Percentiles rank a stretch among this genome's conserved stretches.
These are phyloP conservation scores for Plecotus auritus DNA, from an alignment of 2,113 vertebrate species.

Conservation along the genomic window DNA sequence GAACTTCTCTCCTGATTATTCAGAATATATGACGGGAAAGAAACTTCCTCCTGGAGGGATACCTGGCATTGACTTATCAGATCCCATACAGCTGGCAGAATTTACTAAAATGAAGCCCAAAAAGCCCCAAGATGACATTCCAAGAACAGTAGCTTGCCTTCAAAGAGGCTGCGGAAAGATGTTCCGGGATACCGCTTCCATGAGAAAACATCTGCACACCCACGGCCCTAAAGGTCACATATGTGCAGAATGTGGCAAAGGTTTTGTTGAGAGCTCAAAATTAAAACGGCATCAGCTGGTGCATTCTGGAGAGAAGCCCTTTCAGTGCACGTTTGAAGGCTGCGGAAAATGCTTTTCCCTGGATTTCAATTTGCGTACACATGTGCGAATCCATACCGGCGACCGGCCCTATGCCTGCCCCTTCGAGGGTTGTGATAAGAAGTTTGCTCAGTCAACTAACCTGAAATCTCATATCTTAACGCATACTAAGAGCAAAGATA, in stretches of 20 bases:
- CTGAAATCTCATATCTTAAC: conserved; percentile 98
- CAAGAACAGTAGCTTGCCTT: conserved; percentile 91
- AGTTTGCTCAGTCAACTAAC: conserved; percentile 96
- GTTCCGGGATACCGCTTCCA: conserved; percentile 93
- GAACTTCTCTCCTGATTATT: conserved; percentile 91
- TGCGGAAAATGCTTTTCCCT: conserved; percentile 96
- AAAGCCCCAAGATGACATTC: conserved; percentile 89
- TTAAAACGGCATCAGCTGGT: conserved; percentile 96
- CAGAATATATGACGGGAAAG: conserved; percentile 94
- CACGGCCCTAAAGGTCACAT: conserved; percentile 93
- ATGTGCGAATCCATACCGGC: conserved; percentile 97
- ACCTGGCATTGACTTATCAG: conserved; percentile 93
- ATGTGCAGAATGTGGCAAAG: conserved; percentile 95
- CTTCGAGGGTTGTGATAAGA: conserved; percentile 92
- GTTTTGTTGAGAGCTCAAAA: conserved; percentile 95
- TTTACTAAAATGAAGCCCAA: conserved; percentile 93
- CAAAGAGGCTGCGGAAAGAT: conserved; percentile 94
- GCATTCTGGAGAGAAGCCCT: conserved; percentile 97
- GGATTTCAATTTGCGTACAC: conserved; percentile 98
- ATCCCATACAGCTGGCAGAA: conserved; percentile 94
- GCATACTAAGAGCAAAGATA: conserved; percentile 93
- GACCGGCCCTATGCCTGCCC: conserved; percentile 95
- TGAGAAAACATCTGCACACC: conserved; percentile 95
- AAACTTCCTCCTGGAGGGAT: conserved; percentile 94
- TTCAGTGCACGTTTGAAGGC: conserved; percentile 96